These are phyloP conservation scores for Holotrichia oblita DNA, from an alignment of 1,140 invertebrate species.

Conservation along the genomic window DNA sequence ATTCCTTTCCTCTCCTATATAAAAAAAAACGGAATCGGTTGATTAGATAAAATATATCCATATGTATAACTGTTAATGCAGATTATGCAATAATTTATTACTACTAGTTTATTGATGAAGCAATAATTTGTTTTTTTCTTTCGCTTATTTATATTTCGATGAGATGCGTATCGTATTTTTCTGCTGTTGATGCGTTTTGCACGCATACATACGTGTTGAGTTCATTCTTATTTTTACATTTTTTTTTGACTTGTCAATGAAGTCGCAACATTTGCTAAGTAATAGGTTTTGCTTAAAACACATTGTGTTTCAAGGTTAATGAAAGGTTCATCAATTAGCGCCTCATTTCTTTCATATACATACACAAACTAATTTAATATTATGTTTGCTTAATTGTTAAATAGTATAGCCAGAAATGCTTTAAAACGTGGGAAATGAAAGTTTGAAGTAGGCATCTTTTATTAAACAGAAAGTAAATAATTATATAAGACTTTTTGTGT, in stretches of 20 bases:
- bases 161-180: not conserved
- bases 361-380: not conserved
- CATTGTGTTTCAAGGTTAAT: not conserved
- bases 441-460: not conserved
- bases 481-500: slow-evolving; percentile 7
- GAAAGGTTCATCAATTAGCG: not conserved
- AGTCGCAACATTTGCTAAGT: no score
- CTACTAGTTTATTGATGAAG: no score
- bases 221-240: not conserved
- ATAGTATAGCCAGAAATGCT: not conserved
- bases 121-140: not conserved
- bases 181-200: not conserved
- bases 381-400: not conserved
- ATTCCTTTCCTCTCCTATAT: slow-evolving; percentile 9
- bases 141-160: not conserved
- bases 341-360: not conserved
- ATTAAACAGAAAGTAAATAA: not conserved
- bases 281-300: no score
- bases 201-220: not conserved
- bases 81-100: slow-evolving; percentile 17
- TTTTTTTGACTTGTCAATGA: not conserved
- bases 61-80: not conserved
- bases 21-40: not conserved
- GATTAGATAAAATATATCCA: not conserved
- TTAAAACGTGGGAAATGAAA: slow-evolving; percentile 2